Conservation (phyloP, 2,888 invertebrate genomes). For the Seira ritae region DNA sequence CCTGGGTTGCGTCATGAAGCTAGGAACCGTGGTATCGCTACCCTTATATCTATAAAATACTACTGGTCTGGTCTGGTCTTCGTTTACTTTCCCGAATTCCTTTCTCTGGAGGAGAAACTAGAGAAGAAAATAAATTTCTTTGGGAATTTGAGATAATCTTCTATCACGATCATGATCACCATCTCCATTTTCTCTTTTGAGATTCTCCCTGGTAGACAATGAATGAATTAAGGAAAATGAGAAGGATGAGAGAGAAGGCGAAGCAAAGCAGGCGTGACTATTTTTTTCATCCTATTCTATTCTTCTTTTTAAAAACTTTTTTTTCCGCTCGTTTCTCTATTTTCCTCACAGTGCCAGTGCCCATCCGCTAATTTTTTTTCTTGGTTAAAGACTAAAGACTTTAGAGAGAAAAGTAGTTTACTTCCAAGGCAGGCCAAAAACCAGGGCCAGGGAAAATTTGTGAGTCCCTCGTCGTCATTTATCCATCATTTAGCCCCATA, state of each 20-base stretch:
- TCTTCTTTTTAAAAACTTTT: conserved; percentile 21
- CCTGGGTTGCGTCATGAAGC: too few species aligned
- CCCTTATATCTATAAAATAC: too few species aligned
- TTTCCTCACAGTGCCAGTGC: neutral
- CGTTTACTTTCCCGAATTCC: conserved; percentile 12
- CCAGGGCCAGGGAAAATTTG: conserved; percentile 34
- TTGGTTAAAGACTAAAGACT: too few species aligned
- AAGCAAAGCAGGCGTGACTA: conserved; percentile 9
- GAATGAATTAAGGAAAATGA: conserved; percentile 8
- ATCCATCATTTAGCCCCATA: conserved; percentile 69
- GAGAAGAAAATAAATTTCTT: conserved; percentile 9
- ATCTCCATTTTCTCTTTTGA: conserved; percentile 10
- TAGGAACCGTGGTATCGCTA: too few species aligned
- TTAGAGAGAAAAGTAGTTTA: neutral
- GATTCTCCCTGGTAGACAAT: conserved; percentile 5
- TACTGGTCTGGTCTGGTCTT: neutral
- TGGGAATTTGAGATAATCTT: conserved; percentile 46
- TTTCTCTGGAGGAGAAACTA: conserved; percentile 1
- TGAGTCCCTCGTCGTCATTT: conserved; percentile 66
- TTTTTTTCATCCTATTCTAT: neutral
- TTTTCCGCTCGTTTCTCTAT: conserved; percentile 16
- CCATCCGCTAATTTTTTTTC: neutral
- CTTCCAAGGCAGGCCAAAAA: conserved; percentile 10
- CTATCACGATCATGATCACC: conserved; percentile 44
- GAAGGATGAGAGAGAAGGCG: conserved; percentile 8